Evolutionary conservation across 2,113 vertebrate species (phyloP).

Genomic region (Cebidichthys violaceus): DNA sequence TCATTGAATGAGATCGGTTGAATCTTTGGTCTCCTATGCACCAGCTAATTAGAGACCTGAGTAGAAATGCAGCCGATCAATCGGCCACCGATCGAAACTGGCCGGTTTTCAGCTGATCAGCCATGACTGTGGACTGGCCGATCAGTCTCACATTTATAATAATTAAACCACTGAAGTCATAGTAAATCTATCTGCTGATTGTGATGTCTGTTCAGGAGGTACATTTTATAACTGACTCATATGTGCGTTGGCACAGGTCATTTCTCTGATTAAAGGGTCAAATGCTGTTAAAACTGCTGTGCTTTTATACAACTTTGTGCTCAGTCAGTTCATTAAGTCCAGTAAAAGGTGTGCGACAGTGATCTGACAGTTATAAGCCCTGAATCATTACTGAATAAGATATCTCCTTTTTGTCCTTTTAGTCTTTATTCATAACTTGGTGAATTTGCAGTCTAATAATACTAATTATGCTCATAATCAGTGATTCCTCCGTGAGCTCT

Average conservation of each 20-base stretch:
- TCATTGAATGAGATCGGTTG: slow-evolving; percentile 47
- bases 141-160: neutral
- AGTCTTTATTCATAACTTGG: neutral
- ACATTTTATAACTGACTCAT: neutral
- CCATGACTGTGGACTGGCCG: no score
- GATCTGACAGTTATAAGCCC: neutral
- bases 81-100: neutral
- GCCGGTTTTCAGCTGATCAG: neutral
- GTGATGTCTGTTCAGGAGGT: neutral
- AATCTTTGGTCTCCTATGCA: slow-evolving; percentile 59
- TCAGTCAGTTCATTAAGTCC: neutral
- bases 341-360: neutral
- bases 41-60: slow-evolving; percentile 64
- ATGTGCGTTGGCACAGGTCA: neutral
- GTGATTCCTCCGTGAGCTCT: neutral
- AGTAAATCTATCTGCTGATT: neutral
- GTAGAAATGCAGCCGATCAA: neutral
- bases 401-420: no score
- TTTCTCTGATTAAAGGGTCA: neutral
- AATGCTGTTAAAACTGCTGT: neutral
- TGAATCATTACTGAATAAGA: no score
- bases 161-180: neutral
- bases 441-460: neutral
- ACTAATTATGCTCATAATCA: neutral
- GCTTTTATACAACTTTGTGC: neutral